Base-by-base conservation (phyloP, 2,888 invertebrate species). In the Blomia tropicalis region DNA sequence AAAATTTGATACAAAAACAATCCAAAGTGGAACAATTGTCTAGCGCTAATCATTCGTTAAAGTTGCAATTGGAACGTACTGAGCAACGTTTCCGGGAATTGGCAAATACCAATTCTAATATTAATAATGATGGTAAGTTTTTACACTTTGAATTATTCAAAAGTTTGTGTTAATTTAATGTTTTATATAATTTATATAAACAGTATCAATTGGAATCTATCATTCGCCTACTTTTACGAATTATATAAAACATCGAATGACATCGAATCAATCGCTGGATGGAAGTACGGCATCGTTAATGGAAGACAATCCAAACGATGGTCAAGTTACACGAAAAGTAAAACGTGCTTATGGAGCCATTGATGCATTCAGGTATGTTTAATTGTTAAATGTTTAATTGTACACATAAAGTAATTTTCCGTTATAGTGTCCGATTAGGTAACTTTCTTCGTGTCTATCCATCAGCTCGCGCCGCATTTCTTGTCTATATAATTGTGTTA, bases 1-100 rank as follows among this genome's bases (percentile, higher is more conserved):
- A 89, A 71, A 85, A 84, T 51, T 76, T 92, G 36, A 85, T 91
- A 62, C 81, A 84, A 70, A 89, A 87, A 71, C 92, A 92, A 74
- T 83, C 83, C 47, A 80, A 82, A 67, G 76, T 92, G n/a, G 91
- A 92, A 72, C 78, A 81, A 23, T 76, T 87, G 44, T 81, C 87
- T 61, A 84, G 85, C 0, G 90, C 91, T 70, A 83, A 87, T 71
- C 89, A 89, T 76, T 87, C 88, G 23, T 76, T 91, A 59, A 79
- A 80, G 68, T 77, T 91, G 69, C 89, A 90, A 71, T 73, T 90
- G 69, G 90, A 91, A 72, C 83, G 87, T n/a, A 51, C 54, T 44
- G 63, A 62, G 53, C 58, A 58, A 19, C 25, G 59, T n/a, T 30
- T 62, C 64, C 66, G 73, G 43, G 63, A 66, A 30, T 58, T 63